Evolutionary conservation across 2,113 vertebrate genomes (phyloP).

Genomic region (Peromyscus maniculatus): DNA sequence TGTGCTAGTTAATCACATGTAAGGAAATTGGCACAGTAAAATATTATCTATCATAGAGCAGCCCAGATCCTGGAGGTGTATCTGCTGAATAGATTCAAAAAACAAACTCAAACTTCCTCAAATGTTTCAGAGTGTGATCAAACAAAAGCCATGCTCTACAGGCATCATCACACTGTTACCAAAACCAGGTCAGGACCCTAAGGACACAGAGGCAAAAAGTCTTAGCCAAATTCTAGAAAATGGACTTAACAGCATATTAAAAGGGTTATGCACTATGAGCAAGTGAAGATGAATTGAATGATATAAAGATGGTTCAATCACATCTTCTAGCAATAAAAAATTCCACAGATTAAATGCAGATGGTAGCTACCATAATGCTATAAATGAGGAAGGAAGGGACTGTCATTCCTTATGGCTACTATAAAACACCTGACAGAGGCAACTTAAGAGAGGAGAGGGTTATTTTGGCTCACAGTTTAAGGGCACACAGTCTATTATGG

Average conservation of each 20-base stretch:
- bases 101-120: background rate
- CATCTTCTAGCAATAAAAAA: background rate
- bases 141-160: background rate
- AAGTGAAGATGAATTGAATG: background rate
- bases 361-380: background rate
- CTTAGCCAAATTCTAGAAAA: background rate
- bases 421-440: background rate
- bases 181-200: background rate
- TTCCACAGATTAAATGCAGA: background rate
- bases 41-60: background rate
- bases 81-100: background rate
- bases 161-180: background rate
- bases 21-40: background rate
- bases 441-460: background rate
- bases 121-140: background rate
- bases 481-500: background rate
- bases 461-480: background rate
- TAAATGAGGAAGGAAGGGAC: background rate
- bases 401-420: background rate
- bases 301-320: background rate
- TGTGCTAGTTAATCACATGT: background rate
- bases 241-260: background rate
- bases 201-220: background rate
- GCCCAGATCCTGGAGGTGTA: rapidly evolving
- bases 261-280: background rate